These are phyloP conservation scores for Hypomecis punctinalis DNA, from an alignment of 2,888 invertebrate species.

Conservation along the genomic window DNA sequence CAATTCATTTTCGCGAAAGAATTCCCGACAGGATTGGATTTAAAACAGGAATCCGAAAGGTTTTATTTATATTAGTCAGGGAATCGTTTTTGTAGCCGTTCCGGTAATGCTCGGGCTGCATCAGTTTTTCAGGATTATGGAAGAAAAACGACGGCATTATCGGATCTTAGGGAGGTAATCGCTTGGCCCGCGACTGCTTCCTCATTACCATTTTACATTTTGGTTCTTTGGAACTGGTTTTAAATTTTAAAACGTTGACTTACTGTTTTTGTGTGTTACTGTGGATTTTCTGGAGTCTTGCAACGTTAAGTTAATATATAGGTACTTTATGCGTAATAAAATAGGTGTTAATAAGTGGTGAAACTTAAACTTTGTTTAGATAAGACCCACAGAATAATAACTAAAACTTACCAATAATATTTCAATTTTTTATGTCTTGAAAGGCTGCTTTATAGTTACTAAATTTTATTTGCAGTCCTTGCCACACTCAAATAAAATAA, in stretches of 20 bases:
- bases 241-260: conserved; percentile 26
- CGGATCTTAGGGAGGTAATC: conserved; percentile 76
- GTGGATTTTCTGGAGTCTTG: not conserved
- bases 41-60: conserved; percentile 62
- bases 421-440: too few species aligned
- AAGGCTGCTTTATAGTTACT: too few species aligned
- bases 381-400: too few species aligned
- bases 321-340: too few species aligned
- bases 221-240: conserved; percentile 45
- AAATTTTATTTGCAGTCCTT: too few species aligned
- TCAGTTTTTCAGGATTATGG: conserved; percentile 81
- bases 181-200: conserved; percentile 66
- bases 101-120: conserved; percentile 63
- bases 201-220: conserved; percentile 71
- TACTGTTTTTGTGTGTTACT: conserved; percentile 7
- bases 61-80: conserved; percentile 69
- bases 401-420: too few species aligned
- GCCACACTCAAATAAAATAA: too few species aligned
- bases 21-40: conserved; percentile 56
- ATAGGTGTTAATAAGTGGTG: too few species aligned
- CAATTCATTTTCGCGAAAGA: conserved; percentile 46
- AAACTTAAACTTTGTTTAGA: too few species aligned
- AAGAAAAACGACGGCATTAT: conserved; percentile 79
- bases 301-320: too few species aligned
- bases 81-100: conserved; percentile 64